phyloP scores from a whole-genome alignment of 2,797 vertebrate species.

The Chelon auratus region DNA sequence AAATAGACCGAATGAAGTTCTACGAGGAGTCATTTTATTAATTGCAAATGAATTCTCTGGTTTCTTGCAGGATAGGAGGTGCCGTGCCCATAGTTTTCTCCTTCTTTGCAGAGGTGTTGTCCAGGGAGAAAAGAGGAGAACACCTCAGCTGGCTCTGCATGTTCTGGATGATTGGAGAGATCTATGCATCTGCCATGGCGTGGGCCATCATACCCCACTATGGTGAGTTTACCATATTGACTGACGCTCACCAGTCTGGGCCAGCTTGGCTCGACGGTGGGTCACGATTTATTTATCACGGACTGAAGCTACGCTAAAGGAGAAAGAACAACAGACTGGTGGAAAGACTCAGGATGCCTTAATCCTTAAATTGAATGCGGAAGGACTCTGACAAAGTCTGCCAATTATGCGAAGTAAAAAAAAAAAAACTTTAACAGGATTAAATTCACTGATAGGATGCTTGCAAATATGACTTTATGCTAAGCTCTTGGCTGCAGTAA shows the following conservation, averaged over 20 bases:
- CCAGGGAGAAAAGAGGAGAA: slow-evolving; percentile 96
- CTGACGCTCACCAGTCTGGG: neutral
- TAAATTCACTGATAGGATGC: slow-evolving; percentile 4
- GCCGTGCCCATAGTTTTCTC: slow-evolving; percentile 96
- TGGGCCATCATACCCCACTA: slow-evolving; percentile 99
- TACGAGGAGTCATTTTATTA: neutral
- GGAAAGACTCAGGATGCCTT: neutral
- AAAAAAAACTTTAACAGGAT: slow-evolving; percentile 1
- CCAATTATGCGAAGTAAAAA: slow-evolving; percentile 2
- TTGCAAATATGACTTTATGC: slow-evolving; percentile 37
- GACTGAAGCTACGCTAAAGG: neutral
- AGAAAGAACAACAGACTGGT: neutral
- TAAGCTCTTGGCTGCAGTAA: slow-evolving; percentile 30
- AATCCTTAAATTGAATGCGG: neutral
- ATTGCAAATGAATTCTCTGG: slow-evolving; percentile 18
- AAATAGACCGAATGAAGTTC: neutral
- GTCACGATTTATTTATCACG: neutral
- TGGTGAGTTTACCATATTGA: slow-evolving; percentile 84
- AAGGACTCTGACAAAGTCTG: neutral
- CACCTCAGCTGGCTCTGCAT: slow-evolving; percentile 99
- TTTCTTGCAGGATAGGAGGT: slow-evolving; percentile 91
- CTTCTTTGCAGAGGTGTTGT: slow-evolving; percentile 97
- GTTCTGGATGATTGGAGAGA: slow-evolving; percentile 99
- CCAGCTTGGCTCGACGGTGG: neutral
- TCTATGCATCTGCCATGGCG: slow-evolving; percentile 98